phyloP scores from a whole-genome alignment of 2,113 vertebrate species.

The Leucoraja erinaceus region DNA sequence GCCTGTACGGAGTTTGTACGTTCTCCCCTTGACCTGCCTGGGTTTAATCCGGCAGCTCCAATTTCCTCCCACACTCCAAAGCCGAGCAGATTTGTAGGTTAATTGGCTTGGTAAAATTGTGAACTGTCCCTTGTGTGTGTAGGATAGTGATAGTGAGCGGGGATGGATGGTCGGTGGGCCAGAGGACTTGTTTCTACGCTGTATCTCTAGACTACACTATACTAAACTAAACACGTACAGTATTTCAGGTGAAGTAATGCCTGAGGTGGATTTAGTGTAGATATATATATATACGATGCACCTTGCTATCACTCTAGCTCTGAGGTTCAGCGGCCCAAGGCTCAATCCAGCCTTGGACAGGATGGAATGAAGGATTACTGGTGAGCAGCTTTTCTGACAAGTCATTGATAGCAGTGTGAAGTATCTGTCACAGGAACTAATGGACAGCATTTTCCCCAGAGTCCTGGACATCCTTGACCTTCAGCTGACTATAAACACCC shows the following conservation, averaged over 20 bases:
- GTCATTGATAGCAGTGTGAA: neutral
- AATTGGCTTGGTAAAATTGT: no score
- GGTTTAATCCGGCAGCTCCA: no score
- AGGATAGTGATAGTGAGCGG: no score
- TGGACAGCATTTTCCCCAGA: neutral
- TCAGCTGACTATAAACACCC: neutral
- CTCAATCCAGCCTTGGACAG: neutral
- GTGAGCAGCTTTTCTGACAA: neutral
- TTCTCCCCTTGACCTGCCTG: no score
- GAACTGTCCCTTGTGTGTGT: no score
- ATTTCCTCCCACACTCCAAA: no score
- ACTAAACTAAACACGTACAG: neutral
- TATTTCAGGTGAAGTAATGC: neutral
- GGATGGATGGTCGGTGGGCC: no score
- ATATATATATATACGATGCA: neutral
- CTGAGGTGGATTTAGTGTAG: neutral
- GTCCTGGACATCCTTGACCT: neutral
- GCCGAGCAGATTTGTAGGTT: no score
- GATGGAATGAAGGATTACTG: neutral
- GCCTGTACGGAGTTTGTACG: no score
- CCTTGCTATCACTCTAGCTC: neutral
- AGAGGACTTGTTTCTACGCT: no score
- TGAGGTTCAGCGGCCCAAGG: neutral
- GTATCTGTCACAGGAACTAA: neutral
- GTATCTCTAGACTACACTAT: no score